Evolutionary conservation across 1,140 invertebrate genomes (phyloP), one percentile per base, ranked within the genome.

Genomic region (Oncopeltus fasciatus): DNA sequence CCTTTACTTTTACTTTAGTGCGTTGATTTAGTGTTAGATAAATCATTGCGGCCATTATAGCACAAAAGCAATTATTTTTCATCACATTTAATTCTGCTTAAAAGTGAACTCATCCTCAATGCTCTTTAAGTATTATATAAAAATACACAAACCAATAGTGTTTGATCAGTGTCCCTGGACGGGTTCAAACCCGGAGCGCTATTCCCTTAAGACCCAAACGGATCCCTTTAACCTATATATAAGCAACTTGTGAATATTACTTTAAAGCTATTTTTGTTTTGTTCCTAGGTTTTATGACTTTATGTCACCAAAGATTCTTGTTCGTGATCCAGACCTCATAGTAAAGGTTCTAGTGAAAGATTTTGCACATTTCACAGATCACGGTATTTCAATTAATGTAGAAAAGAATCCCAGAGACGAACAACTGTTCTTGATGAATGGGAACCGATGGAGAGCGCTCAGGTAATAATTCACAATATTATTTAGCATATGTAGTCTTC

Each of bases 361-460:
- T 44, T 76, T 76, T 67, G 69, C 71, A 16, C 71, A 74, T 47
- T 73, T 74, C 56, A 31, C 5, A 1, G 59, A 68, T 26, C 69
- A 65, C 56, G 64, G 14, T 27, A 47, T 61, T 49, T 5, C 24
- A 14, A 18, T 51, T 70, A 14, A 46, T 67, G 0, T 31, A 56
- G 8, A 65, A 61, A 24, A 12, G 67, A 2, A 21, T 59, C 0
- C 20, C 46, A 12, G 33, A 18, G 3, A 0, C 29, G 49, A 57
- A 57, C 16, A 59, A 56, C 44, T 67, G 24, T 58, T 65, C 26
- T 24, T 47, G 4, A 44, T 59, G 20, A 28, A 38, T 26, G 75
- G 74, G 2, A 72, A 75, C 31, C 68, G 70, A 46, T 83, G 83
- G 83, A 79, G 76, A 68, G 69, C 76, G 1, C 14, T 38, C 31